Conservation (phyloP, 2,888 invertebrate species). For the Hypena proboscidalis region DNA sequence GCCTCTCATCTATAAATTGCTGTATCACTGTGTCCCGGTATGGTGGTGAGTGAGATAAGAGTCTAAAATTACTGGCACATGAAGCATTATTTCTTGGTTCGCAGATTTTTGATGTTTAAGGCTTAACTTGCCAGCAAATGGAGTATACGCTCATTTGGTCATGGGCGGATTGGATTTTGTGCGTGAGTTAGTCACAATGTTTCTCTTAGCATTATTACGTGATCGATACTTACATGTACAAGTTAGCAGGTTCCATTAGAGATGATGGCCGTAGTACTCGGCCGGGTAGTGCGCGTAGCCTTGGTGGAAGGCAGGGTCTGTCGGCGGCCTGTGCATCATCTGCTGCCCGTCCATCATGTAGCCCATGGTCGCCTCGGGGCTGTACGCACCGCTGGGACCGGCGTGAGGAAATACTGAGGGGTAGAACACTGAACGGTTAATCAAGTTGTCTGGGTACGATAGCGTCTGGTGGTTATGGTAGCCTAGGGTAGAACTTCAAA, state of each 20-base stretch:
- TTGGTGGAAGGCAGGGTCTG: constrained; percentile 97
- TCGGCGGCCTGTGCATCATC: constrained; percentile 98
- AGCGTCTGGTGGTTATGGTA: constrained; percentile 19
- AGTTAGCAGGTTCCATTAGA: constrained; percentile 86
- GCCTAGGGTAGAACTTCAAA: no score
- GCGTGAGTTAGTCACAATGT: no score
- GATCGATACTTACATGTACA: constrained; percentile 83
- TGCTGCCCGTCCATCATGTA: constrained; percentile 99
- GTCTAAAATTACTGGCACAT: no score
- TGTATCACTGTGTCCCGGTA: no score
- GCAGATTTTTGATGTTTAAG: no score
- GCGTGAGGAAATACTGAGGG: constrained; percentile 95
- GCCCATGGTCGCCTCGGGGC: constrained; percentile 98
- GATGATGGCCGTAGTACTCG: constrained; percentile 97
- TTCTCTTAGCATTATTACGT: no score
- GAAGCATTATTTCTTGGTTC: no score
- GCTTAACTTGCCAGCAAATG: no score
- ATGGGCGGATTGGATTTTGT: no score
- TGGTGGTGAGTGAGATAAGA: no score
- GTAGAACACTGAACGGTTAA: constrained; percentile 81
- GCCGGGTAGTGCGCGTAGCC: constrained; percentile 96
- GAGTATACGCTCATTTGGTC: no score
- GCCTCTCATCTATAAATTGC: no score
- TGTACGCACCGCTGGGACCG: constrained; percentile 97
- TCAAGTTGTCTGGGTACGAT: constrained; percentile 63